These are phyloP conservation scores for Xiphias gladius DNA, from an alignment of 2,113 vertebrate species.

Conservation along the genomic window DNA sequence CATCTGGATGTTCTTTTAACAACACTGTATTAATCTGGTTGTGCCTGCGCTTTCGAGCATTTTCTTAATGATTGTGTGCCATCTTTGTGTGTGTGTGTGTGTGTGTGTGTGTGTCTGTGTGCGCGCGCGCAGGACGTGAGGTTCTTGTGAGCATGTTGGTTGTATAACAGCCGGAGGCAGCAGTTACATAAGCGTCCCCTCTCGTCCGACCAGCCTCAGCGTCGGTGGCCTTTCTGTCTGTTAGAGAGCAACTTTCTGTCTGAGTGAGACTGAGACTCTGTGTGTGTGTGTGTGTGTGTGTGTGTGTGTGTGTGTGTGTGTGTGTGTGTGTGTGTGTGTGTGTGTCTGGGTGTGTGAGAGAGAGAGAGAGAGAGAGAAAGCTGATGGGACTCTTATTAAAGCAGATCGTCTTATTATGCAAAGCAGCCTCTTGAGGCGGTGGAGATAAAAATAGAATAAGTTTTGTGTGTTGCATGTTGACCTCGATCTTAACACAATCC, in stretches of 20 bases:
- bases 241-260: slow-evolving; percentile 50
- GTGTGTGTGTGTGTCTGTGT: slow-evolving; percentile 2
- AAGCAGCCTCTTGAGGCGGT: not conserved
- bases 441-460: not conserved
- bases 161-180: slow-evolving; percentile 82
- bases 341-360: too few species aligned
- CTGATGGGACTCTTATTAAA: not conserved
- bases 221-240: slow-evolving; percentile 58
- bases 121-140: slow-evolving; percentile 43
- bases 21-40: not conserved
- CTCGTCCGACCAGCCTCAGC: slow-evolving; percentile 59
- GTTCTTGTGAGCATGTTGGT: slow-evolving; percentile 76
- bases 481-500: slow-evolving; percentile 1
- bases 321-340: not conserved
- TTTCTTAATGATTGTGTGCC: too few species aligned
- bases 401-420: not conserved
- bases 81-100: too few species aligned
- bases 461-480: not conserved
- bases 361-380: too few species aligned
- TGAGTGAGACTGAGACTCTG: not conserved
- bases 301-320: slow-evolving; percentile 15
- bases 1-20: slow-evolving; percentile 25
- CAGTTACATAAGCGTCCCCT: slow-evolving; percentile 78
- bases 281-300: slow-evolving; percentile 17
- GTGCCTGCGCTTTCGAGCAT: slow-evolving; percentile 6